These are phyloP conservation scores for Drosophila mayaguana DNA, from an alignment of 2,888 invertebrate species.

Conservation along the genomic window DNA sequence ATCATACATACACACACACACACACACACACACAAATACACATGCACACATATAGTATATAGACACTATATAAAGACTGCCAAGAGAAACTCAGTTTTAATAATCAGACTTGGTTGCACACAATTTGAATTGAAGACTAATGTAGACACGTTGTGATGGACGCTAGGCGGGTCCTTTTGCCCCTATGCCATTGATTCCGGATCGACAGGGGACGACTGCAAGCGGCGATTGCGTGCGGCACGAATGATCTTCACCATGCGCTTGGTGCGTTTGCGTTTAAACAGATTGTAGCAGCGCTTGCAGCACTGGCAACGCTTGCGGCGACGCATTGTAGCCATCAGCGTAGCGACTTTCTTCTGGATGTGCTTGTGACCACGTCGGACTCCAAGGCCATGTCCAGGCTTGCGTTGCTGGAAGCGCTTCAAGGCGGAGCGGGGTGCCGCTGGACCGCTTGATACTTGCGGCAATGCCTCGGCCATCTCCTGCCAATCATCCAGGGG, in stretches of 20 bases:
- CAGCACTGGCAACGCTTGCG: not conserved
- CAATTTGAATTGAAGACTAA: not conserved
- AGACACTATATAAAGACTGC: not conserved
- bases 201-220: no score
- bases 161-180: not conserved
- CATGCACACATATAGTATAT: not conserved
- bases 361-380: not conserved
- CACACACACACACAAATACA: not conserved
- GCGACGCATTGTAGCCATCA: not conserved
- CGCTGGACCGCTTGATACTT: rapidly evolving
- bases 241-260: not conserved
- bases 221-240: not conserved
- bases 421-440: not conserved
- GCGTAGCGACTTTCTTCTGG: not conserved
- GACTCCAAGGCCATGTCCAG: not conserved
- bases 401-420: slow-evolving; percentile 11
- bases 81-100: slow-evolving; percentile 3
- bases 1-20: slow-evolving; percentile 6
- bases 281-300: not conserved
- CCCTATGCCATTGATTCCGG: not conserved
- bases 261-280: not conserved
- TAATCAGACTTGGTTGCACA: not conserved
- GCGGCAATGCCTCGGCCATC: not conserved
- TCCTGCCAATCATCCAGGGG: not conserved
- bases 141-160: not conserved